Conservation (phyloP, 2,797 vertebrate genomes). For the Manis pentadactyla region DNA sequence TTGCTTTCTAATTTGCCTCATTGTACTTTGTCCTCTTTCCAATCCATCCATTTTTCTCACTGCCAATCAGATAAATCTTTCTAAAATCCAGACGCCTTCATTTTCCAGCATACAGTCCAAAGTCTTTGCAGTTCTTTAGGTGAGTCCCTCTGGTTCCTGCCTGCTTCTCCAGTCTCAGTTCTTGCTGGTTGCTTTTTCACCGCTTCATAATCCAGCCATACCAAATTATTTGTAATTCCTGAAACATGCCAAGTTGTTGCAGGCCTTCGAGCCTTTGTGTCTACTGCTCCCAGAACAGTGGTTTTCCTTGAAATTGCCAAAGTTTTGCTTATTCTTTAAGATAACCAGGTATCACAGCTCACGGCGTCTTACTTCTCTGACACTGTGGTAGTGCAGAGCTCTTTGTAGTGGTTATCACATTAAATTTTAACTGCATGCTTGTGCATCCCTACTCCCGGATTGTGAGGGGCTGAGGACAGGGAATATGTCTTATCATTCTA, state of each 20-base stretch:
- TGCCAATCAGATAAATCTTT: not conserved
- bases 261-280: not conserved
- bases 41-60: not conserved
- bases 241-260: not conserved
- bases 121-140: not conserved
- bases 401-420: not conserved
- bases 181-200: not conserved
- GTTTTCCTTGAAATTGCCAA: not conserved
- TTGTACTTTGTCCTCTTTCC: not conserved
- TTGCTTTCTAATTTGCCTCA: conserved; percentile 41
- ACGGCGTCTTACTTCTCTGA: conserved; percentile 21
- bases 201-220: not conserved
- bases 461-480: not conserved
- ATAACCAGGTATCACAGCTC: not conserved
- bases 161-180: not conserved
- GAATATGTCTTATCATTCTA: conserved; percentile 1
- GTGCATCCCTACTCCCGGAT: not conserved
- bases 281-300: not conserved
- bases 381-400: not conserved
- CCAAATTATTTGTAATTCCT: not conserved
- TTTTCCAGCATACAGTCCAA: not conserved
- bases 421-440: not conserved
- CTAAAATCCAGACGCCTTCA: not conserved
- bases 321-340: not conserved
- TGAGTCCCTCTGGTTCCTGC: not conserved